Evolutionary conservation across 2,797 vertebrate species (phyloP).

Genomic region (Chromobotia macracanthus): DNA sequence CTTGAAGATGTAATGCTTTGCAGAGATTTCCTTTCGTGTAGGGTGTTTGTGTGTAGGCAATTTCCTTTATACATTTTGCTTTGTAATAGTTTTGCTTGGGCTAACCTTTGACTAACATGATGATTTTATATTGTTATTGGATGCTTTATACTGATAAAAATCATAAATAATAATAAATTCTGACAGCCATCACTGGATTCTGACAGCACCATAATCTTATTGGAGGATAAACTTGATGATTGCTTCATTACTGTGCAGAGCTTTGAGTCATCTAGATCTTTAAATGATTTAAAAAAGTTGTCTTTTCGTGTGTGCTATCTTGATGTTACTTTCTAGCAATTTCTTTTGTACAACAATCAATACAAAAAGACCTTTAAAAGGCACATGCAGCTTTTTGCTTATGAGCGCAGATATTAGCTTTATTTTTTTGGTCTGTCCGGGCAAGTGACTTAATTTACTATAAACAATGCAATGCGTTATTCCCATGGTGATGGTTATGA

Average conservation of each 20-base stretch:
- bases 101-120: slow-evolving; percentile 11
- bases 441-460: neutral
- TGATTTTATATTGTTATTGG: slow-evolving; percentile 49
- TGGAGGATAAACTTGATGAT: slow-evolving; percentile 64
- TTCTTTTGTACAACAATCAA: neutral
- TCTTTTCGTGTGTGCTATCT: neutral
- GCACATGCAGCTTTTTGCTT: neutral
- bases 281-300: slow-evolving; percentile 19
- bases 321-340: neutral
- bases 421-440: neutral
- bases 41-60: neutral
- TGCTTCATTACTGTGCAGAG: slow-evolving; percentile 54
- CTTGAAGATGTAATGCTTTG: neutral
- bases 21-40: neutral
- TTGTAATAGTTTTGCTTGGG: neutral
- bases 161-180: slow-evolving; percentile 46
- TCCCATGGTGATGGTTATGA: no score
- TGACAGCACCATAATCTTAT: slow-evolving; percentile 10
- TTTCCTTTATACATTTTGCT: neutral
- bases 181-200: slow-evolving; percentile 32
- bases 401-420: neutral
- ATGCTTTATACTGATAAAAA: slow-evolving; percentile 34
- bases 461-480: no score
- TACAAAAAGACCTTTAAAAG: slow-evolving; percentile 13
- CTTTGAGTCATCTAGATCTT: slow-evolving; percentile 46